Percentiles rank a stretch among this genome's conserved stretches.
These are phyloP conservation scores for Theristicus caerulescens DNA, from an alignment of 2,113 vertebrate species.

Conservation along the genomic window DNA sequence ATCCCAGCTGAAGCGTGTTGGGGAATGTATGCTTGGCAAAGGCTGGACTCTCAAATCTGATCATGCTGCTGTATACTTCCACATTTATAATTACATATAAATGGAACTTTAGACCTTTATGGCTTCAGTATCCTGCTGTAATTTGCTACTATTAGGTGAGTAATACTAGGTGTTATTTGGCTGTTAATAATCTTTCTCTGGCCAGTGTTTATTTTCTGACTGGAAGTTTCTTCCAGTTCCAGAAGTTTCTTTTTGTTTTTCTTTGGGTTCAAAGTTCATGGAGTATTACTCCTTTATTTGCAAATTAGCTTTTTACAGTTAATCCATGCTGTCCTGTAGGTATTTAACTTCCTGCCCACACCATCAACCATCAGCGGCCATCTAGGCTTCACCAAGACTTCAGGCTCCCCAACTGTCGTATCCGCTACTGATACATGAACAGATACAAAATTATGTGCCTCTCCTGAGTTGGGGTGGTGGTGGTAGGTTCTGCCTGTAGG, in stretches of 20 bases:
- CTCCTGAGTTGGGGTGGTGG: neutral
- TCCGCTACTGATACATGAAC: neutral
- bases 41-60: neutral
- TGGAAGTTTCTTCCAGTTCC: neutral
- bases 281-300: neutral
- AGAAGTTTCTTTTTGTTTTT: neutral
- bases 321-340: neutral
- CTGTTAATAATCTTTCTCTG: neutral
- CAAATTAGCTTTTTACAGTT: neutral
- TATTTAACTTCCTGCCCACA: neutral
- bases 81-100: neutral
- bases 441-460: neutral
- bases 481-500: neutral
- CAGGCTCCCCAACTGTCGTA: fast-evolving
- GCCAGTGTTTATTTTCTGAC: neutral
- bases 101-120: neutral
- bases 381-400: neutral
- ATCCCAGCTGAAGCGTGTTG: neutral
- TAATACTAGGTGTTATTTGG: neutral
- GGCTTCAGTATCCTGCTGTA: neutral
- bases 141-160: neutral
- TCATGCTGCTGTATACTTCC: neutral
- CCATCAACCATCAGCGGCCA: neutral
- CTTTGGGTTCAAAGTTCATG: neutral
- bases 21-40: neutral